These are phyloP conservation scores for Machimus rusticus DNA, from an alignment of 2,888 invertebrate species.

Conservation along the genomic window DNA sequence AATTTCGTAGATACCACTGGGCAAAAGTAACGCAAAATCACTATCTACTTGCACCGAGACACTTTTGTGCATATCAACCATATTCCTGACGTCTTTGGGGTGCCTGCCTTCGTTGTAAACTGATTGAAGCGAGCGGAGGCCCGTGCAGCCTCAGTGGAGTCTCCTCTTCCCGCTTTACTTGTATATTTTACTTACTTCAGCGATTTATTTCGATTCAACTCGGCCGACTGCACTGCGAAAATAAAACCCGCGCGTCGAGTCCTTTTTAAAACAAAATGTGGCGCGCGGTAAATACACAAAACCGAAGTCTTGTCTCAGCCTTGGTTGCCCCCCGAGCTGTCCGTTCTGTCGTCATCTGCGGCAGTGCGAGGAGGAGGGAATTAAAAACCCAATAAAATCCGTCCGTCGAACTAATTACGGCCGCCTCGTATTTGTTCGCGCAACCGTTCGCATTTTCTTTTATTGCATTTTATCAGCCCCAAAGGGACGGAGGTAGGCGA, in stretches of 20 bases:
- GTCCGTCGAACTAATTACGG: neutral
- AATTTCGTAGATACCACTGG: conserved; percentile 80
- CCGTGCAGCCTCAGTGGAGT: neutral
- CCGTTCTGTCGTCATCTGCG: neutral
- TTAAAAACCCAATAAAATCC: neutral
- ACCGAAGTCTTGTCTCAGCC: neutral
- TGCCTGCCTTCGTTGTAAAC: neutral
- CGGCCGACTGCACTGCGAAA: neutral
- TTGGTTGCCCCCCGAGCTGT: neutral
- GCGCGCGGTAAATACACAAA: neutral
- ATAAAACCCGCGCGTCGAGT: neutral
- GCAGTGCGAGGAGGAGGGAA: neutral
- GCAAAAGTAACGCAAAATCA: conserved; percentile 80
- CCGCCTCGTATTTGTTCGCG: neutral
- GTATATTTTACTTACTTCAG: neutral
- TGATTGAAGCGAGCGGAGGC: neutral
- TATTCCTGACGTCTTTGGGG: conserved; percentile 34
- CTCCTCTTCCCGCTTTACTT: neutral
- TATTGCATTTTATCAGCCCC: neutral
- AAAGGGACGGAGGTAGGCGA: neutral
- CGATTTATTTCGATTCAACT: neutral
- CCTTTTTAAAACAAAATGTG: neutral
- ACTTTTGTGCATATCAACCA: conserved; percentile 72
- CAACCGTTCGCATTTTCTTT: neutral
- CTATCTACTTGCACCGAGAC: conserved; percentile 85